A percentile compares a stretch with the other conserved stretches of the same genome.
phyloP scores from a whole-genome alignment of 2,888 invertebrate genomes.

The Yponomeuta evonymella region DNA sequence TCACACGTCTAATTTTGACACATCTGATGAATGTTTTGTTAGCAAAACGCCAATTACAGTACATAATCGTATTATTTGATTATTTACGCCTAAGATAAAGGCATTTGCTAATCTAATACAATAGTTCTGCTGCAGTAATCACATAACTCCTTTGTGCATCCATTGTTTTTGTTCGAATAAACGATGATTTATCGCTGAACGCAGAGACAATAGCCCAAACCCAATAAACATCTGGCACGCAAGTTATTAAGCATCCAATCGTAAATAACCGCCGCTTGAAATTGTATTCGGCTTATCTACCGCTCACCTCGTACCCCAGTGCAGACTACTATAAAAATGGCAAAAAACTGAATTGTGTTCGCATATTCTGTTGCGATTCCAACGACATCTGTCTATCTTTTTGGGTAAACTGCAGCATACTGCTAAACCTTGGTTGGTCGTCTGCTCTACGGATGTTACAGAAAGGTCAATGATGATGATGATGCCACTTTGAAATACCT shows the following conservation, averaged over 20 bases:
- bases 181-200: not conserved
- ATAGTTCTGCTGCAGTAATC: not conserved
- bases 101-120: not conserved
- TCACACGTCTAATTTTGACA: not conserved
- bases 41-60: too few relatives aligned
- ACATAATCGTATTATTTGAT: too few relatives aligned
- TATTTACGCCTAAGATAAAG: not conserved
- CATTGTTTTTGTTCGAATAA: slow-evolving; percentile 5
- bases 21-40: not conserved
- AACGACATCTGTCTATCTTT: not conserved
- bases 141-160: not conserved
- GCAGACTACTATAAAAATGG: not conserved
- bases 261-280: not conserved
- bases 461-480: too few relatives aligned
- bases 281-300: not conserved
- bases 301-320: not conserved
- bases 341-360: not conserved
- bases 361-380: not conserved
- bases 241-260: not conserved
- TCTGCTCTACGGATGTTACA: too few relatives aligned
- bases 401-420: not conserved
- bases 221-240: slow-evolving; percentile 8
- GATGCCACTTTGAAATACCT: too few relatives aligned
- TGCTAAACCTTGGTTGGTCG: too few relatives aligned
- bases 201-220: not conserved